A percentile compares a stretch with the other conserved stretches of the same genome.
Conservation (phyloP, 1,140 invertebrate species). For the Leptinotarsa defecta region DNA sequence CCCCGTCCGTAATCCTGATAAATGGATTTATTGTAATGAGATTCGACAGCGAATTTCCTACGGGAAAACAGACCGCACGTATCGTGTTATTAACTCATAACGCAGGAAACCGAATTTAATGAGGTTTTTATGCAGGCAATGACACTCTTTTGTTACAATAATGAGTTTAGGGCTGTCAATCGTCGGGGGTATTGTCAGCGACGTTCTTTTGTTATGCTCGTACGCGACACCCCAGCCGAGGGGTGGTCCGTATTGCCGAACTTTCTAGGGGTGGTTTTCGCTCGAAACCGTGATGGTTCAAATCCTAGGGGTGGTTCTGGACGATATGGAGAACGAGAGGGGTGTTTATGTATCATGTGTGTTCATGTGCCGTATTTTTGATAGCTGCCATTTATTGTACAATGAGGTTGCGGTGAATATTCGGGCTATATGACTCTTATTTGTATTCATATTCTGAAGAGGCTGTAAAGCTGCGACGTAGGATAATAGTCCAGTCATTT, state of each 20-base stretch:
- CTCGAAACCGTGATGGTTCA: background rate
- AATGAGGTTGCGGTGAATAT: slow-evolving; percentile 25
- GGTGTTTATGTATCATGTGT: slow-evolving; percentile 18
- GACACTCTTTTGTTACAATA: slow-evolving; percentile 57
- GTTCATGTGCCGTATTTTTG: slow-evolving; percentile 32
- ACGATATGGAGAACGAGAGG: slow-evolving; percentile 10
- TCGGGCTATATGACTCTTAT: slow-evolving; percentile 14
- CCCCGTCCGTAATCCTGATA: background rate
- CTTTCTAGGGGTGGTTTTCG: slow-evolving; percentile 11
- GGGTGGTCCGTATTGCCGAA: background rate
- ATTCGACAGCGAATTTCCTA: slow-evolving; percentile 41
- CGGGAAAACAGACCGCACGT: slow-evolving; percentile 39
- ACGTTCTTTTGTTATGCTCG: slow-evolving; percentile 40
- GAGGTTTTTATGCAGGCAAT: slow-evolving; percentile 57
- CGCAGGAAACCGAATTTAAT: slow-evolving; percentile 52
- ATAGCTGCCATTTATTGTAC: slow-evolving; percentile 25
- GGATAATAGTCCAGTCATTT: no score
- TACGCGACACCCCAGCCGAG: slow-evolving; percentile 34
- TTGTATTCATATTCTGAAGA: background rate
- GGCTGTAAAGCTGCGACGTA: background rate
- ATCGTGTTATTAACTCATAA: slow-evolving; percentile 52
- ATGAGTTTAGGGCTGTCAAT: slow-evolving; percentile 56
- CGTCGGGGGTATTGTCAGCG: slow-evolving; percentile 46
- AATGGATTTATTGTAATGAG: slow-evolving; percentile 20
- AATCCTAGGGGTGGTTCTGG: slow-evolving; percentile 18